A percentile compares a stretch with the other conserved stretches of the same genome.
phyloP scores from a whole-genome alignment of 2,113 vertebrate genomes.

The Theropithecus gelada region DNA sequence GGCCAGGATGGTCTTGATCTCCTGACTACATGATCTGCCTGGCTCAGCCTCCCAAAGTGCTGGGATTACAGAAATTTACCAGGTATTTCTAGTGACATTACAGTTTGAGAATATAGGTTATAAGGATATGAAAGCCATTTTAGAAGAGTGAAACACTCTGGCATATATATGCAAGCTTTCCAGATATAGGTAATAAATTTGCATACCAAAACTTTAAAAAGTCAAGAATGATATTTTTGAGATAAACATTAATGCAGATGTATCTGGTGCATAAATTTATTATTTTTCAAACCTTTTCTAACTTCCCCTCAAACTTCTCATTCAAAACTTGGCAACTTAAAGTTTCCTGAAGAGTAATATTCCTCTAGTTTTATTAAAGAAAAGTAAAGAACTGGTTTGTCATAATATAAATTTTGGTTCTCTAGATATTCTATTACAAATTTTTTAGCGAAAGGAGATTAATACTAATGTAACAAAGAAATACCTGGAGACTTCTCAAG shows the following conservation, averaged over 20 bases:
- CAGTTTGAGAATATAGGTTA: neutral
- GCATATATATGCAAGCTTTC: neutral
- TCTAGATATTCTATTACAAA: neutral
- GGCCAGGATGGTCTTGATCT: too few relatives aligned
- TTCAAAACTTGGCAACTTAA: neutral
- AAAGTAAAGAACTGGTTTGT: neutral
- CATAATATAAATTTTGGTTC: conserved; percentile 32
- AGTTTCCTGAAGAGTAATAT: neutral
- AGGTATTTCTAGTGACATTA: neutral
- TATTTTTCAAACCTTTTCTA: neutral
- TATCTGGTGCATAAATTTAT: neutral
- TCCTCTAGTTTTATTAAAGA: neutral
- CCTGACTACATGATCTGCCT: too few relatives aligned
- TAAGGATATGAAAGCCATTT: neutral
- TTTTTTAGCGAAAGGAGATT: conserved; percentile 10
- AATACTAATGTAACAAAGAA: conserved; percentile 8
- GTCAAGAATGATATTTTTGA: neutral
- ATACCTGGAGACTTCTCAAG: neutral
- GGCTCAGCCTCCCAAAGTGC: too few relatives aligned
- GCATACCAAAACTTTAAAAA: neutral
- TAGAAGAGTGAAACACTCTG: neutral
- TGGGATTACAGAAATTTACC: neutral
- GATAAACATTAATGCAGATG: neutral
- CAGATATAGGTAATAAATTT: neutral
- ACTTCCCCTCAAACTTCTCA: neutral